These are phyloP conservation scores for Cygnus buccinator DNA, from an alignment of 2,113 vertebrate genomes.

Conservation along the genomic window DNA sequence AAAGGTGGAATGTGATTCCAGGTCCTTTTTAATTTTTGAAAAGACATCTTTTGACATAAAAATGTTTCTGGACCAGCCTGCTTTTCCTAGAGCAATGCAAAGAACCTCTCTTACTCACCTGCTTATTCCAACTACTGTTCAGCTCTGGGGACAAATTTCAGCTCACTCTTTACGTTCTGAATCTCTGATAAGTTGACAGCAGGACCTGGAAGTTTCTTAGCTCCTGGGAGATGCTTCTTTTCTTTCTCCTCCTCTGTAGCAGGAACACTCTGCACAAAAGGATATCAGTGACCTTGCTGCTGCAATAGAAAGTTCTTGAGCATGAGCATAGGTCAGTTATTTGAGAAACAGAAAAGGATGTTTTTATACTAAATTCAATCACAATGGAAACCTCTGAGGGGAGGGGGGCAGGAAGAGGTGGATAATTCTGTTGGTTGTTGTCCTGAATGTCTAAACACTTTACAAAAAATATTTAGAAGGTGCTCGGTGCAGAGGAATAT, in stretches of 20 bases:
- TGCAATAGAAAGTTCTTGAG: background rate
- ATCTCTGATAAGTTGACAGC: slow-evolving; percentile 94
- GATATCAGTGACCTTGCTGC: background rate
- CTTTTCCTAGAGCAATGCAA: background rate
- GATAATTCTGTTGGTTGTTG: background rate
- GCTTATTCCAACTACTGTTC: slow-evolving; percentile 75
- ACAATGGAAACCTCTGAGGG: background rate
- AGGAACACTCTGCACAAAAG: slow-evolving; percentile 66
- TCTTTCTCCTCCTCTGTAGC: slow-evolving; percentile 79
- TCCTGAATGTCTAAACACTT: background rate
- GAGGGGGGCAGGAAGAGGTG: background rate
- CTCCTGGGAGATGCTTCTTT: slow-evolving; percentile 90
- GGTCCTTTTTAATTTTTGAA: background rate
- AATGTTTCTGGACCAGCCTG: background rate
- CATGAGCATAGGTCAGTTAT: background rate
- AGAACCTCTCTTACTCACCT: slow-evolving; percentile 66
- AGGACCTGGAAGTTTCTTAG: slow-evolving; percentile 91
- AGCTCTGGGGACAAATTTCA: slow-evolving; percentile 84
- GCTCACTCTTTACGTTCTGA: slow-evolving; percentile 94
- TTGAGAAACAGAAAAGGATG: background rate
- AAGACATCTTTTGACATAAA: background rate
- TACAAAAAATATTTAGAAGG: background rate
- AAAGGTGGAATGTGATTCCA: background rate
- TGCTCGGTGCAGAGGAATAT: background rate
- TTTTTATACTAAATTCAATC: background rate